phyloP scores from a whole-genome alignment of 1,140 invertebrate genomes.

The Polypedilum pembai region DNA sequence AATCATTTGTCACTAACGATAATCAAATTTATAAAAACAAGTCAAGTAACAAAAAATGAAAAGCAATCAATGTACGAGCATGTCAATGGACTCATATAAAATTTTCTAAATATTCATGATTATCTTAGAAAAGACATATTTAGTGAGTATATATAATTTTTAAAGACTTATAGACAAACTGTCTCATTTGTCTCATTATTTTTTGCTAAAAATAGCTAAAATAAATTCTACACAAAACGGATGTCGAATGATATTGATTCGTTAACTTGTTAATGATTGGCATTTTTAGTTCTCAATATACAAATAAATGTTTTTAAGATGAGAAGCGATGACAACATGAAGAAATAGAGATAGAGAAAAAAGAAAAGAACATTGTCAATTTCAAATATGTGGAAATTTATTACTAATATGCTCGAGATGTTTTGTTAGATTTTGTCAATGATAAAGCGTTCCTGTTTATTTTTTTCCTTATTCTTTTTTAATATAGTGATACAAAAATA shows the following conservation, averaged over 20 bases:
- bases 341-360: not conserved
- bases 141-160: no score
- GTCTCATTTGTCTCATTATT: no score
- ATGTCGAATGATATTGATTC: not conserved
- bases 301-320: not conserved
- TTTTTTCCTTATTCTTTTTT: not conserved
- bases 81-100: no score
- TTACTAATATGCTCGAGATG: conserved; percentile 12
- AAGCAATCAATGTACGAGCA: no score
- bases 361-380: not conserved
- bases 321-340: not conserved
- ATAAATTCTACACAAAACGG: not conserved
- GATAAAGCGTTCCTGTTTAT: not conserved
- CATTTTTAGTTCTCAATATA: conserved; percentile 5
- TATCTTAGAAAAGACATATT: no score
- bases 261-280: not conserved
- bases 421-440: conserved; percentile 19
- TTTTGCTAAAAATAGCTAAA: no score
- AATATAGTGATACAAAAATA: no score
- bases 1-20: no score
- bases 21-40: no score
- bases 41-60: no score
- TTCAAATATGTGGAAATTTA: conserved; percentile 13
- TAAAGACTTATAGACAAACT: no score
- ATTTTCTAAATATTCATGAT: no score